Base-by-base conservation (phyloP, 2,113 vertebrate species). In the Polypterus bichir region DNA sequence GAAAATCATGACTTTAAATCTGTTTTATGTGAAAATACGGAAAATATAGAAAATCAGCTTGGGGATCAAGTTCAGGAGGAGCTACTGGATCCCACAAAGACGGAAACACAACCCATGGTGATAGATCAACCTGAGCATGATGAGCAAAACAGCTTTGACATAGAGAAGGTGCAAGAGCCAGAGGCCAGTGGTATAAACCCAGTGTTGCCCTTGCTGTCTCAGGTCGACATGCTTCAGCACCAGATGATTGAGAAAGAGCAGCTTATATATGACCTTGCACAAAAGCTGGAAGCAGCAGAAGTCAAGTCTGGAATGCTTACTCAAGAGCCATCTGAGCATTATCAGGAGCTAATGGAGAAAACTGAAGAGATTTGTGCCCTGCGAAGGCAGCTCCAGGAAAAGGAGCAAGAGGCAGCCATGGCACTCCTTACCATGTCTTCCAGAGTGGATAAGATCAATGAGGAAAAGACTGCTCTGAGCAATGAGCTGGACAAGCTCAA, bases 381-480 rank as follows among this genome's bases (percentile, higher is more conserved):
- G 1, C 83, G 84, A 47, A 74, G 77, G 59, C 65, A 70, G 7
- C 70, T 95, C 47, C 67, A 70, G 44, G 82, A 91, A 61, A 94
- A 88, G 57, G 86, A 96, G 58, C 79, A 74, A 3, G 89, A 93
- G 73, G 80, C 93, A 75, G 73, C 71, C 6, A 91, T 92, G 70
- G 80, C 94, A 27, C 89, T 74, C 53, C 68, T 89, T 58, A 85
- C 81, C 66, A 89, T 96, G 88, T 89, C 88, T 7, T 76, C 89
- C 58, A 94, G 89, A 76, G 84, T 98, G 70, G 85, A 90, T 10
- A 82, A 87, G 61, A 82, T 88, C 51, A 89, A 91, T 46, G 92
- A 98, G 71, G 91, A 97, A 71, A 94, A 87, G 55, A 84, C 88
- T 67, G 71, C 82, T 61, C 69, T 87, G 46, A 79, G 71, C 9